Evolutionary conservation across 2,797 vertebrate species (phyloP), one percentile per base, ranked within the genome.

Genomic region (Arrhamphus sclerolepis): DNA sequence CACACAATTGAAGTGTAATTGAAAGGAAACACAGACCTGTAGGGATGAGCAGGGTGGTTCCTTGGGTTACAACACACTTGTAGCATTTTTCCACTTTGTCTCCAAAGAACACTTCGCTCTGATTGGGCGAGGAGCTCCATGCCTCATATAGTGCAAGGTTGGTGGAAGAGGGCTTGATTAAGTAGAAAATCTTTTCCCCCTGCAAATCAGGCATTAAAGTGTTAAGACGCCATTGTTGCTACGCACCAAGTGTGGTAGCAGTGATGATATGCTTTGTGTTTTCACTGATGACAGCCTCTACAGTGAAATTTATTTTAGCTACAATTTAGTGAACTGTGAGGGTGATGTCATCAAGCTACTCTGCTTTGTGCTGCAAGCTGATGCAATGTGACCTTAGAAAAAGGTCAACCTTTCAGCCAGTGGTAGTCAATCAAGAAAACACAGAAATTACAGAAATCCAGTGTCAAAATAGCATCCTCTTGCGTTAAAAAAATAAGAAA

Each of bases 181-280:
- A 90, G 89, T 97, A 99, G 89, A 99, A 99, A 80, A 98, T 85
- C 90, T 99, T 99, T 83, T 99, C 98, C 69, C 98, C 98, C 98
- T 99, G 82, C 58, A 65, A 50, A 65, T 18, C 41, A 59, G 70
- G 79, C 1, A 17, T 34, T 63, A 40, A 66, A 34, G 20, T 7
- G 29, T 63, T 21, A 17, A n/a, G 6, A 46, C 13, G 28, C 6
- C 18, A 29, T 0, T 0, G 40, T 1, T 17, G 2, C 2, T 17
- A 52, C n/a, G 24, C 49, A n/a, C 54, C 28, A 49, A 64, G 13
- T 7, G 1, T 0, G 2, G 44, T 19, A 16, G 61, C 26, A 10
- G 19, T 16, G 49, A 29, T 16, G 29, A 42, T n/a, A 39, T n/a
- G 18, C 48, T 17, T 46, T 18, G 20, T 11, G 7, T 56, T 38